Evolutionary conservation across 1,140 invertebrate species (phyloP).

Genomic region (Babylonia areolata): DNA sequence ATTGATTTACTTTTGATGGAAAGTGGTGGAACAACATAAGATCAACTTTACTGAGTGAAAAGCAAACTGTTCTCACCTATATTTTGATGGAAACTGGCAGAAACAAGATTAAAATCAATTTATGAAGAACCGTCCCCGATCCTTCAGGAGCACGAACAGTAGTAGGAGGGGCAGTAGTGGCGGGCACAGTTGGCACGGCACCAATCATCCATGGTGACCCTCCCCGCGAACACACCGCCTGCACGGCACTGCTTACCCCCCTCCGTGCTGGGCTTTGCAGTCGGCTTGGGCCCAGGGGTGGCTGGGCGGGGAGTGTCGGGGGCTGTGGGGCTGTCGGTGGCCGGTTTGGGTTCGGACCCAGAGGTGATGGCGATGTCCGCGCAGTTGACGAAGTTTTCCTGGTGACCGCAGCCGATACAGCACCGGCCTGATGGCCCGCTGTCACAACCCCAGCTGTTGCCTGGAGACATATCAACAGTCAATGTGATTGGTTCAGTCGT

Average conservation of each 20-base stretch:
- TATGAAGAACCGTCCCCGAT: too few relatives aligned
- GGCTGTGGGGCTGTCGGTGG: neutral
- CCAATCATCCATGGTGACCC: neutral
- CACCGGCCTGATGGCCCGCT: constrained; percentile 41
- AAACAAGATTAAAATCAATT: too few relatives aligned
- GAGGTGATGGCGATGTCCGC: constrained; percentile 81
- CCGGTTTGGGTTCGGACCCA: too few relatives aligned
- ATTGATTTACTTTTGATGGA: too few relatives aligned
- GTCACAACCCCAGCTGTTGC: constrained; percentile 62
- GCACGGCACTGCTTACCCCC: neutral
- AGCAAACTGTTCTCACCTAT: too few relatives aligned
- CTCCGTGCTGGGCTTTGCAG: neutral
- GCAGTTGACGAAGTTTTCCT: constrained; percentile 83
- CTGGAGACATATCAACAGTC: constrained; percentile 37
- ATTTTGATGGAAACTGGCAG: too few relatives aligned
- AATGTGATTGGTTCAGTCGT: too few relatives aligned
- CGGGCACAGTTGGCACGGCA: neutral
- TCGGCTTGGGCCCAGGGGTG: neutral
- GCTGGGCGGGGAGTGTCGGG: neutral
- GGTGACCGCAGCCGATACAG: constrained; percentile 75
- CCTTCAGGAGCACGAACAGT: neutral
- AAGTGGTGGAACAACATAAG: too few relatives aligned
- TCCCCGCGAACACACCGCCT: neutral
- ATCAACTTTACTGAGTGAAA: too few relatives aligned
- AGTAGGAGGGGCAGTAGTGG: neutral